A percentile compares a stretch with the other conserved stretches of the same genome.
These are phyloP conservation scores for Ypsolopha scabrella DNA, from an alignment of 2,888 invertebrate genomes.

Conservation along the genomic window DNA sequence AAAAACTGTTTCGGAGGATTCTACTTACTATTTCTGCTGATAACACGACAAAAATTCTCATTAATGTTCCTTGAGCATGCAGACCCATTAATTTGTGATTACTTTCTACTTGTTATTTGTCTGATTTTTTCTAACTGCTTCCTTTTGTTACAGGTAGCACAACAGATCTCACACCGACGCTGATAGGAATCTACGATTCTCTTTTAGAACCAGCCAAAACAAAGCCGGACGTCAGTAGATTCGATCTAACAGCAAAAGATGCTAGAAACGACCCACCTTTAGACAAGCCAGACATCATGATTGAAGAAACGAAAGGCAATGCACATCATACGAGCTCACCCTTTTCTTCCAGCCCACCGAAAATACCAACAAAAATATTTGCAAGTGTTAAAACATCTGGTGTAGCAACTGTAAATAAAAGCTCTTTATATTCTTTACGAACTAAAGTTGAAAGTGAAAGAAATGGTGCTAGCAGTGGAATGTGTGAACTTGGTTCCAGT, in stretches of 20 bases:
- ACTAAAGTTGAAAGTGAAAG: conserved; percentile 47
- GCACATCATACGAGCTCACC: conserved; percentile 8
- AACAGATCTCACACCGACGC: conserved; percentile 86
- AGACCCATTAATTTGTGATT: too few relatives aligned
- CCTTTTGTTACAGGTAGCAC: conserved; percentile 80
- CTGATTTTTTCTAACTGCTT: conserved; percentile 10
- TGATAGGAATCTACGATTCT: conserved; percentile 89
- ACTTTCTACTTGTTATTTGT: too few relatives aligned
- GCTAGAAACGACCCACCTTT: conserved; percentile 59
- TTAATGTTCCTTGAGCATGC: too few relatives aligned
- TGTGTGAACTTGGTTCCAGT: conserved; percentile 38
- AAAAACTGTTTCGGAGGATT: too few relatives aligned
- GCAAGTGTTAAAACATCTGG: conserved; percentile 51
- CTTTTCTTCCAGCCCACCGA: conserved; percentile 21
- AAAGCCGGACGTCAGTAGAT: conserved; percentile 32
- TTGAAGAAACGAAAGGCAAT: conserved; percentile 25
- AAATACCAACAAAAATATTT: conserved; percentile 37
- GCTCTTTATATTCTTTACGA: conserved; percentile 48
- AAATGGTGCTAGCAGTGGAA: conserved; percentile 34
- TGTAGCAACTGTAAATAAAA: conserved; percentile 50
- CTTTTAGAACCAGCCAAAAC: conserved; percentile 68
- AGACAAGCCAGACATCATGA: conserved; percentile 14
- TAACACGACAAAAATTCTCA: too few relatives aligned
- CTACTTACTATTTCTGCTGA: too few relatives aligned
- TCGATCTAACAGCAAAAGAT: conserved; percentile 54